Evolutionary conservation across 2,113 vertebrate species (phyloP), one percentile per base, ranked within the genome.

Genomic region (Chaetops frenatus): DNA sequence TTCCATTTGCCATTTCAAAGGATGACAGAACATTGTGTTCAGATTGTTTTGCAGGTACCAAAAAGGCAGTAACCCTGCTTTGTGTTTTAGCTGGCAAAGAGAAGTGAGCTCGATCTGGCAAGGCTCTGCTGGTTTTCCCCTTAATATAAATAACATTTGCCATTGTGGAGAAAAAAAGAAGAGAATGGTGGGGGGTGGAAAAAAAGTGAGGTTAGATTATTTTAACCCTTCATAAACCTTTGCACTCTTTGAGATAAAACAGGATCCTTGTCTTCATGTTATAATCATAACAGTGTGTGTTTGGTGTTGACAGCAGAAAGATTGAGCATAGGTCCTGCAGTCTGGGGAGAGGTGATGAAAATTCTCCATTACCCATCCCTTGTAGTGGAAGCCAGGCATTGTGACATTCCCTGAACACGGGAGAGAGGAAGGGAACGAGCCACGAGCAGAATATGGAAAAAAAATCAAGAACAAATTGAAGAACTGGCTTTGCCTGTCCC

Each of bases 1-100:
- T 98, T 98, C 98, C 98, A 98, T 97, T 98, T 97, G 97, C 97
- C 94, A 62, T 97, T 98, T 98, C 95, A 98, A 98, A 97, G 96
- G 96, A 98, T 96, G 98, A 97, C 96, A 97, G 95, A 97, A 97
- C 82, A 50, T 89, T 94, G 73, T 29, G 87, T 92, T 96, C 91
- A 35, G 94, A 97, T 89, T 95, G 92, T 92, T 98, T 97, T 96
- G 89, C 97, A 98, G 98, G 97, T 98, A 98, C 86, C 94, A 57
- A 96, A 97, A 92, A 95, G 6, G 14, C 73, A 90, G 83, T 83
- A 94, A 97, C 93, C 98, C 96, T 97, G 97, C 95, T 97, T 98
- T 98, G 96, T 96, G 96, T 98, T 98, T 98, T 97, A 97, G 90
- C 96, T 98, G 97, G 96, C 97, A 97, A 88, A 92, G 76, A 81